Percentiles rank a stretch among this genome's conserved stretches.
These are phyloP conservation scores for Notamacropus eugenii DNA, from an alignment of 2,797 vertebrate species.

Conservation along the genomic window DNA sequence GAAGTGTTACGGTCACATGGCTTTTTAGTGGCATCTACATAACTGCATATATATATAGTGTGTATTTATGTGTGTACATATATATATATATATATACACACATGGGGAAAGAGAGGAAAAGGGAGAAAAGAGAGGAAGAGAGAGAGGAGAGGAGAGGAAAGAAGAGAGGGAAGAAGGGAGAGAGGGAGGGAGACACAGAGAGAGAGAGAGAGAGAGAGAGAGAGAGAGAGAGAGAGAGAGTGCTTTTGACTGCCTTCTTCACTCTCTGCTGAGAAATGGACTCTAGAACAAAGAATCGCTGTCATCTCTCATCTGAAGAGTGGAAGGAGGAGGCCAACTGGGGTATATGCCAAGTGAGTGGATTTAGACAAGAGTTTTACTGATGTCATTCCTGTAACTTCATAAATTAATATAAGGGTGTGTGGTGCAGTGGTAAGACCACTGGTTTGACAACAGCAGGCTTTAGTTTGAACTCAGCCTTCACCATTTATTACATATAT, in stretches of 20 bases:
- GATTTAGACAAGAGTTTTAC: neutral
- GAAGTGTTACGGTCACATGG: neutral
- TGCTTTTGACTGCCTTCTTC: neutral
- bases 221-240: too few species aligned
- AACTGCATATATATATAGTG: neutral
- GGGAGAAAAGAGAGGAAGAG: neutral
- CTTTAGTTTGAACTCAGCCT: neutral
- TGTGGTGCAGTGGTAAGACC: neutral
- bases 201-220: too few species aligned
- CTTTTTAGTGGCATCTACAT: neutral
- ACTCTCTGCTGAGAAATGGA: neutral
- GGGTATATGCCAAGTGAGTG: neutral
- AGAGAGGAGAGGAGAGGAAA: too few species aligned
- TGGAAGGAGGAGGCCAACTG: neutral
- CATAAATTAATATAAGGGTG: neutral
- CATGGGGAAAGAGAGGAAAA: neutral
- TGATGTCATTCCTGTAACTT: neutral
- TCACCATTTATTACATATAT: neutral
- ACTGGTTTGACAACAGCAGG: neutral
- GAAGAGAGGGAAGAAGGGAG: too few species aligned
- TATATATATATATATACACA: too few species aligned
- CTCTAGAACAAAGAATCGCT: neutral
- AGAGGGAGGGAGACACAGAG: too few species aligned
- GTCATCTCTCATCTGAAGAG: neutral
- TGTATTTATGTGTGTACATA: too few species aligned